Conservation (phyloP, 2,797 vertebrate genomes). For the Sparus aurata region DNA sequence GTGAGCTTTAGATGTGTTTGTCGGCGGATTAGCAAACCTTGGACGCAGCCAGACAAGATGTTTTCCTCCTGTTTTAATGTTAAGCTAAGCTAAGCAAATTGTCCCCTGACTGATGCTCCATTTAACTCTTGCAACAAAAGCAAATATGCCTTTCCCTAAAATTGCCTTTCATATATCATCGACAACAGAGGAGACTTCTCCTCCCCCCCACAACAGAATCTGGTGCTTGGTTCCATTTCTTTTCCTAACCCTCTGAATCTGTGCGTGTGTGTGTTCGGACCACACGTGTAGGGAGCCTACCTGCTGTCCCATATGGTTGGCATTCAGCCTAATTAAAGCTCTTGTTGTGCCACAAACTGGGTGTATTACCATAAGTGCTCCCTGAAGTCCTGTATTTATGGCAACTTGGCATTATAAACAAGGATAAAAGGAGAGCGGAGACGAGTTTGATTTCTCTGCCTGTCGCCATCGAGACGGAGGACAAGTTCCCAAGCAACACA, state of each 20-base stretch:
- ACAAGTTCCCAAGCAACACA: conserved; percentile 71
- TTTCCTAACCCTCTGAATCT: conserved; percentile 50
- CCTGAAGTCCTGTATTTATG: conserved; percentile 77
- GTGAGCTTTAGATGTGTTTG: not conserved
- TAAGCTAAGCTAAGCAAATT: conserved; percentile 3
- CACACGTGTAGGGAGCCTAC: conserved; percentile 73
- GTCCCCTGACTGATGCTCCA: not conserved
- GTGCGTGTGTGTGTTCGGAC: conserved; percentile 56
- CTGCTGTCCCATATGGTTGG: conserved; percentile 82
- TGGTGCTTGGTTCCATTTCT: conserved; percentile 37
- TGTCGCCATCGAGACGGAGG: conserved; percentile 73
- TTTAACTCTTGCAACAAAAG: not conserved
- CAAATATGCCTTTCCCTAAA: not conserved
- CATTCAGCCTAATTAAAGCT: conserved; percentile 81
- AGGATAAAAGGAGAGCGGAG: conserved; percentile 72
- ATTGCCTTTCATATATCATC: conserved; percentile 21
- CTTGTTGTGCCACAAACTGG: conserved; percentile 79
- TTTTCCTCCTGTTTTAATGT: not conserved
- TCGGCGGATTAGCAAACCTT: not conserved
- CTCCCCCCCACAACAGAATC: conserved; percentile 27
- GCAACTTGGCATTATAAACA: conserved; percentile 83
- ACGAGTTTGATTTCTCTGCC: conserved; percentile 66
- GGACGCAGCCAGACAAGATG: not conserved
- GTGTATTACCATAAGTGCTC: conserved; percentile 76
- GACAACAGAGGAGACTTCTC: conserved; percentile 7